phyloP scores from a whole-genome alignment of 2,888 invertebrate genomes.

The Chouioia cunea region DNA sequence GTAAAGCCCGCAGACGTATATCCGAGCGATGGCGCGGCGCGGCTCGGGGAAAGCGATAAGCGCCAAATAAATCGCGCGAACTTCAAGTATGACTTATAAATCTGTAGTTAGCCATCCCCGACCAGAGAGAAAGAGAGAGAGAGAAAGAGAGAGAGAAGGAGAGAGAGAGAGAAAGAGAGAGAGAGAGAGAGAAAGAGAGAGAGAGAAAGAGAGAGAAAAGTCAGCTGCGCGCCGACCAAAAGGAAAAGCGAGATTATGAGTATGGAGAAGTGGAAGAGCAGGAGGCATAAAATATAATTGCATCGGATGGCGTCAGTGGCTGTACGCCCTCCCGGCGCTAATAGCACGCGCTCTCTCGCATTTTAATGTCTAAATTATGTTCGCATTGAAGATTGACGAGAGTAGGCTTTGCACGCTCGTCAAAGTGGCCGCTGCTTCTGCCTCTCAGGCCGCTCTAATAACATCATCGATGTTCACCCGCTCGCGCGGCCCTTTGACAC shows the following conservation, averaged over 20 bases:
- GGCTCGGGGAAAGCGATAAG: constrained; percentile 61
- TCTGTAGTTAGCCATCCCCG: constrained; percentile 62
- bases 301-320: constrained; percentile 65
- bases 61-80: constrained; percentile 68
- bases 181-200: constrained; percentile 29
- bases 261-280: constrained; percentile 51
- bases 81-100: constrained; percentile 68
- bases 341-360: constrained; percentile 61
- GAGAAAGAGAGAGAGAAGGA: constrained; percentile 41
- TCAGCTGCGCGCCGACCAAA: constrained; percentile 17
- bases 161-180: constrained; percentile 46
- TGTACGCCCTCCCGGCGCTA: constrained; percentile 62
- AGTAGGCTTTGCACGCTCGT: constrained; percentile 40
- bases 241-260: constrained; percentile 33
- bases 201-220: constrained; percentile 39
- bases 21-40: constrained; percentile 49
- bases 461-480: constrained; percentile 14
- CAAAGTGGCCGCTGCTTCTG: not conserved
- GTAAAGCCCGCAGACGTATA: constrained; percentile 67
- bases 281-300: constrained; percentile 68
- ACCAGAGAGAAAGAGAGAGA: constrained; percentile 31
- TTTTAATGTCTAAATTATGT: constrained; percentile 68
- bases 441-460: constrained; percentile 12
- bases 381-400: constrained; percentile 64
- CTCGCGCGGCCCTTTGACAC: not conserved